Evolutionary conservation across 2,888 invertebrate species (phyloP).

Genomic region (Chrysopilus asiliformis): DNA sequence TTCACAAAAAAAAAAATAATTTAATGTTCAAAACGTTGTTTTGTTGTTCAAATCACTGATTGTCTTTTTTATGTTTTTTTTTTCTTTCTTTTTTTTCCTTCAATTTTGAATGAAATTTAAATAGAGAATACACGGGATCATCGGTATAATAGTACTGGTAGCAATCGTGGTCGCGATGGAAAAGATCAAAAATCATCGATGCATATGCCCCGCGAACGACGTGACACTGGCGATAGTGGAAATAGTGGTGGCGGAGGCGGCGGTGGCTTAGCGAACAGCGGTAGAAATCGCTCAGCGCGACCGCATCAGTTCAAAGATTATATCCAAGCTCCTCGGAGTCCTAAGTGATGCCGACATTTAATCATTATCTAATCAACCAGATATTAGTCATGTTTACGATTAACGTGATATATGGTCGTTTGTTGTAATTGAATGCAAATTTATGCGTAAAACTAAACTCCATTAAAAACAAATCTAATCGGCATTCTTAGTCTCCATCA

Average conservation of each 20-base stretch:
- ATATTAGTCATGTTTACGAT: no score
- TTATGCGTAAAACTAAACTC: no score
- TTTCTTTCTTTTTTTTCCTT: no score
- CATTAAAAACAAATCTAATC: neutral
- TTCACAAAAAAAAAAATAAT: no score
- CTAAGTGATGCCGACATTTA: slow-evolving; percentile 12
- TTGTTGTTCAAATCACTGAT: no score
- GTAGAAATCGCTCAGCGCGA: slow-evolving; percentile 23
- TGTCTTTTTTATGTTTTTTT: no score
- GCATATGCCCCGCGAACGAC: slow-evolving; percentile 21
- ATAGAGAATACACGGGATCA: slow-evolving; percentile 12
- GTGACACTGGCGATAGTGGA: slow-evolving; percentile 22
- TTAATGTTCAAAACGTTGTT: no score
- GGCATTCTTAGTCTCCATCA: no score
- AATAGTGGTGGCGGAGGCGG: slow-evolving; percentile 9
- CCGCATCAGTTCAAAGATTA: slow-evolving; percentile 12
- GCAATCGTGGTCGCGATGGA: slow-evolving; percentile 18
- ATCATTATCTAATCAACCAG: no score
- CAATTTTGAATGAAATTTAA: no score
- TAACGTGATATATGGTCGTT: no score
- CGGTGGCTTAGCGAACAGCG: slow-evolving; percentile 12
- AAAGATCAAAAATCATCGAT: slow-evolving; percentile 14
- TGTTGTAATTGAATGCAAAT: no score
- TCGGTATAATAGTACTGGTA: slow-evolving; percentile 22
- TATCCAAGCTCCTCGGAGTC: slow-evolving; percentile 9